Base-by-base conservation (phyloP, 2,113 vertebrate genomes). In the Tachysurus fulvidraco region DNA sequence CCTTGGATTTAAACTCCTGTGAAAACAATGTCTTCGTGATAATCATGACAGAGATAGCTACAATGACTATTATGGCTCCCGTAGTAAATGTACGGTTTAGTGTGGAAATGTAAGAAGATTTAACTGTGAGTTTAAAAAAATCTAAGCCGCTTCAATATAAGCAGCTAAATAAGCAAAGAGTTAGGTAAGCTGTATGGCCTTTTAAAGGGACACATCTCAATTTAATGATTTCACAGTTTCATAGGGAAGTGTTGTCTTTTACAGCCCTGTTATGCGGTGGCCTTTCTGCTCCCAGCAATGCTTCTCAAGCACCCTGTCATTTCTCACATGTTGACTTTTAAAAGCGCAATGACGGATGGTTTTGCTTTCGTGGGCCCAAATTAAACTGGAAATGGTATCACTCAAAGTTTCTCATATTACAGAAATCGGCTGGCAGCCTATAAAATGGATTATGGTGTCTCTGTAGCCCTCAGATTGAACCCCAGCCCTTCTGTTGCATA, bases 271-370 rank as follows among this genome's bases (percentile, higher is more conserved):
- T 92, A 94, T 90, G 77, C 71, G 71, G 83, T 93, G 92, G 90
- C 93, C 93, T 94, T 94, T 94, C 92, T 57, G 91, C 89, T 92
- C 90, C 92, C 91, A 94, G 92, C 93, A 93, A 92, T 92, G 90
- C 93, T 92, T 91, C 89, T 76, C 88, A 85, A 89, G 90, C 92
- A 81, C 90, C 83, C 85, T 89, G 91, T 92, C 93, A 93, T 95
- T 91, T 93, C 89, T 92, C 90, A 91, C 92, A 90, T 36, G 28
- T 83, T 93, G 92, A 95, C 94, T 94, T 94, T 94, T 94, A 95
- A 93, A 93, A 93, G 92, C 92, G 62, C 50, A 89, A 41, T 95
- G 93, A 94, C 86, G 86, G 89, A 94, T 94, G 91, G 88, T 81
- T 84, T 55, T 59, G 83, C 79, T 88, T 88, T 87, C 85, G 81